Evolutionary conservation across 2,113 vertebrate species (phyloP).

Genomic region (Nothobranchius furzeri): DNA sequence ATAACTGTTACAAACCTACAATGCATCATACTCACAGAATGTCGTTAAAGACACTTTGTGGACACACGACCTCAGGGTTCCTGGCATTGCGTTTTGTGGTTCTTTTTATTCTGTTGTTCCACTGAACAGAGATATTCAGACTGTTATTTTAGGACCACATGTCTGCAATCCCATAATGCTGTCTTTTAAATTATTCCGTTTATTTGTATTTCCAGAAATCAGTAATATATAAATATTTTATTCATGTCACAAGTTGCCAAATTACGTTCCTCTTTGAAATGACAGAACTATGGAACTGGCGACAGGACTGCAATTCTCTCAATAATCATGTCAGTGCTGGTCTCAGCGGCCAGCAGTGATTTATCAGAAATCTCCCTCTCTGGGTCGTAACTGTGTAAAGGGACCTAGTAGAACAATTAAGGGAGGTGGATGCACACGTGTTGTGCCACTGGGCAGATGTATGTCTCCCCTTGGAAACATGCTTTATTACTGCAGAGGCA

Average conservation of each 20-base stretch:
- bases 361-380: conserved; percentile 32
- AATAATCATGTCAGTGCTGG: neutral
- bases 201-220: conserved; percentile 20
- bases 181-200: conserved; percentile 48
- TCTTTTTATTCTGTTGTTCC: conserved; percentile 54
- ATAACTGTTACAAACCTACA: conserved; percentile 25
- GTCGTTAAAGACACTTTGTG: conserved; percentile 52
- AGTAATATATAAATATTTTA: neutral
- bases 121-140: conserved; percentile 47
- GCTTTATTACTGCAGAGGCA: conserved; percentile 31
- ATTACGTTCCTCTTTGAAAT: conserved; percentile 8
- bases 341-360: conserved; percentile 7
- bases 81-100: conserved; percentile 52
- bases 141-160: conserved; percentile 58
- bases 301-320: neutral
- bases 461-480: conserved; percentile 29
- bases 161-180: conserved; percentile 24
- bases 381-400: neutral
- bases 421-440: conserved; percentile 19
- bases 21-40: conserved; percentile 55
- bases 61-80: conserved; percentile 53
- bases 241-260: conserved; percentile 10
- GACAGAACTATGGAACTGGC: neutral
- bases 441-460: conserved; percentile 20
- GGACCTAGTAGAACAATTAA: neutral